Conservation (phyloP, 2,888 invertebrate genomes). For the Cenopis cana region DNA sequence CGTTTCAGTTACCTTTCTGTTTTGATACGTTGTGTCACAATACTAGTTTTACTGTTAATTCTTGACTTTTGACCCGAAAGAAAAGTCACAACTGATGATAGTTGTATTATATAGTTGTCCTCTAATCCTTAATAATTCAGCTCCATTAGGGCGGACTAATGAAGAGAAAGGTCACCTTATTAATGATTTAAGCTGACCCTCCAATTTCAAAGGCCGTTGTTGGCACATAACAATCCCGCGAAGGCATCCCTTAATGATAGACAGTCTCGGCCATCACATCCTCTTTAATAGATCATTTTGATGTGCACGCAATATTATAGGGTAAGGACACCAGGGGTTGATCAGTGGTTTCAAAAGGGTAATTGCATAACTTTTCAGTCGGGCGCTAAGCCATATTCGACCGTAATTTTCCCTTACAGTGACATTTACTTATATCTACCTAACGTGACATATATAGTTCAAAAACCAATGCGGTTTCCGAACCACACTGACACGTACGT, state of each 20-base stretch:
- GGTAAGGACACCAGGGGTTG: not conserved
- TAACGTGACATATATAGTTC: too few relatives aligned
- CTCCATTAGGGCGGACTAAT: constrained; percentile 39
- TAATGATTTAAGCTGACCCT: constrained; percentile 45
- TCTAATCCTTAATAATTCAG: constrained; percentile 39
- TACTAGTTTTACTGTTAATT: not conserved
- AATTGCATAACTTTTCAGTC: too few relatives aligned
- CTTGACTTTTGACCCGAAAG: not conserved
- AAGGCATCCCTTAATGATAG: constrained; percentile 36
- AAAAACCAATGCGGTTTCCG: too few relatives aligned
- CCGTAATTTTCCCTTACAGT: too few relatives aligned
- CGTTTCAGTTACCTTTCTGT: too few relatives aligned
- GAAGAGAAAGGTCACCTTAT: constrained; percentile 43
- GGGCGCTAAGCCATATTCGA: too few relatives aligned
- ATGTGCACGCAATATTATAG: constrained; percentile 13
- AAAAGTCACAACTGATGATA: constrained; percentile 29
- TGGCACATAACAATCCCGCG: constrained; percentile 38
- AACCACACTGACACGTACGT: too few relatives aligned
- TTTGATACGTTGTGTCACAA: too few relatives aligned
- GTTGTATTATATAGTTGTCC: not conserved
- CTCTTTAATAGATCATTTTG: constrained; percentile 27
- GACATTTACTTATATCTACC: too few relatives aligned
- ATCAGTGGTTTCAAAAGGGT: not conserved
- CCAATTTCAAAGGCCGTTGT: constrained; percentile 37
- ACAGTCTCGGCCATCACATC: constrained; percentile 19